These are phyloP conservation scores for Onychomys torridus DNA, from an alignment of 2,797 vertebrate genomes.

Conservation along the genomic window DNA sequence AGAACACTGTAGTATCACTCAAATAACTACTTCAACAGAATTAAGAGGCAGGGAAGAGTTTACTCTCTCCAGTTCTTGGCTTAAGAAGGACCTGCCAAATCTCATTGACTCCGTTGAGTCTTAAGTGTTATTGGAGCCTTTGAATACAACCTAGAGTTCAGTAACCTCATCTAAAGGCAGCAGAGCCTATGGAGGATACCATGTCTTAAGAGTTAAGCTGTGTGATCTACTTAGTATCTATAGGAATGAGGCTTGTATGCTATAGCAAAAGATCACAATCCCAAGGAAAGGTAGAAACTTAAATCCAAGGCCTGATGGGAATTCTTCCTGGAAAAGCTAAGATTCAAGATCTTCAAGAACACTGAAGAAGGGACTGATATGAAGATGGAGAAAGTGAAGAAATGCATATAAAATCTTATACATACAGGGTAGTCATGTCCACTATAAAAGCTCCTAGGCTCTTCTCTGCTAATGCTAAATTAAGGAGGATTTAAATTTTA, in stretches of 20 bases:
- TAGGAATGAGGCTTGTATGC: neutral
- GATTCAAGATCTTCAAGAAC: neutral
- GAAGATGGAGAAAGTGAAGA: neutral
- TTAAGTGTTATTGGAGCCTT: neutral
- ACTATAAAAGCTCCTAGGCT: neutral
- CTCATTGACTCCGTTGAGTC: neutral
- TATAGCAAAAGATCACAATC: neutral
- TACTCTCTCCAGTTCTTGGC: neutral
- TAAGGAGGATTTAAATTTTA: neutral
- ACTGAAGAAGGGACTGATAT: neutral
- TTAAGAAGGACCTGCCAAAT: constrained; percentile 23
- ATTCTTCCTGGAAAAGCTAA: neutral
- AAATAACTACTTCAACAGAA: neutral
- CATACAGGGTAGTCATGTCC: neutral
- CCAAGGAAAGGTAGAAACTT: neutral
- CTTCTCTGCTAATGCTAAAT: neutral
- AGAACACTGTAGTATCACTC: neutral
- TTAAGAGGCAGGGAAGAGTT: neutral
- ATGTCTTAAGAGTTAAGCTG: too few species aligned
- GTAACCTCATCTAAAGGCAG: neutral
- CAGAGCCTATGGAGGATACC: neutral
- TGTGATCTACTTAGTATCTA: neutral
- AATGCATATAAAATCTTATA: neutral
- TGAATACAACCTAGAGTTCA: neutral
- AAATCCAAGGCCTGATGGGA: neutral